These are phyloP conservation scores for Phymorhynchus buccinoides DNA, from an alignment of 1,140 invertebrate genomes.

Conservation along the genomic window DNA sequence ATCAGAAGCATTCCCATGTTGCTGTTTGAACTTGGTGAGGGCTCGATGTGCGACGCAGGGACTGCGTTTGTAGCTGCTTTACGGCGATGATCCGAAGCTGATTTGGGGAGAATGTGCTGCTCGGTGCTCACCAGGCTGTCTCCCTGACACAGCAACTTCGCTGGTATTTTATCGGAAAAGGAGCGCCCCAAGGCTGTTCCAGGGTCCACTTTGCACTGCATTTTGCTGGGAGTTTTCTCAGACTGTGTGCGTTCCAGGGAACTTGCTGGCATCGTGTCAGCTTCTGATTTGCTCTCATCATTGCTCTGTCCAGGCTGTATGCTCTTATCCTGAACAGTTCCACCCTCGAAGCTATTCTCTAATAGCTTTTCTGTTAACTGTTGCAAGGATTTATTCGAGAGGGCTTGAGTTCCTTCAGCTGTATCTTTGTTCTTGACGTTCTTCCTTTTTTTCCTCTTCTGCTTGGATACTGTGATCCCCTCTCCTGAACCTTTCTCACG, in stretches of 20 bases:
- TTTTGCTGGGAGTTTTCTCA: constrained; percentile 19
- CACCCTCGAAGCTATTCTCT: neutral
- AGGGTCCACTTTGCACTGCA: constrained; percentile 15
- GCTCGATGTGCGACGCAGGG: neutral
- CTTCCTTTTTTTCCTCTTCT: constrained; percentile 8
- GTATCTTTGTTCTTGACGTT: neutral
- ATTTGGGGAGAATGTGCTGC: neutral
- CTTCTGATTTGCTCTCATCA: neutral
- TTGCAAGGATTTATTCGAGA: constrained; percentile 30
- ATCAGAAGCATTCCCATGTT: constrained; percentile 8
- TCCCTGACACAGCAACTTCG: constrained; percentile 3
- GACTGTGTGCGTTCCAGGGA: constrained; percentile 9
- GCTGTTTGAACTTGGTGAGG: neutral
- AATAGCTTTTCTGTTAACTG: constrained; percentile 30
- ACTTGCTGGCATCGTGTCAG: neutral
- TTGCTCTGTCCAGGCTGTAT: neutral
- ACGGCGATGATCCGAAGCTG: neutral
- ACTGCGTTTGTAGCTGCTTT: constrained; percentile 10
- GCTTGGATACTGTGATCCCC: neutral
- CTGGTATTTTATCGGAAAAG: constrained; percentile 15
- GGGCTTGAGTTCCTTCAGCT: neutral
- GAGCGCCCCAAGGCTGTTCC: constrained; percentile 21
- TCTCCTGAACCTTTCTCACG: neutral
- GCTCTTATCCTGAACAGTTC: neutral
- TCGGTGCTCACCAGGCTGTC: neutral